Percentiles rank a stretch among this genome's conserved stretches.
phyloP scores from a whole-genome alignment of 2,888 invertebrate species.

The Megaustenia siamemsis region DNA sequence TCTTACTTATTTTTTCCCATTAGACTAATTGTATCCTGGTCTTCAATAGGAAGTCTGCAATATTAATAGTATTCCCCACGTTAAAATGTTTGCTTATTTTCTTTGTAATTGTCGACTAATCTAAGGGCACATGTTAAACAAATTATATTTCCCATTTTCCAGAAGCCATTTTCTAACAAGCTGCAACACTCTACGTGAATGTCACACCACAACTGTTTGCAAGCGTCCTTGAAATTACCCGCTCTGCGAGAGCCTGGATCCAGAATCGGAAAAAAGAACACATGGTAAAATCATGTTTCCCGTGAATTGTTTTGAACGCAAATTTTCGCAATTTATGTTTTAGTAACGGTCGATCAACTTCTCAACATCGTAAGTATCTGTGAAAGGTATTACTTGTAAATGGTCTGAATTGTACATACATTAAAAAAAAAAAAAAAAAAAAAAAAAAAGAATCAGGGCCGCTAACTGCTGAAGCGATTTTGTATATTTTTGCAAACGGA shows the following conservation, averaged over 20 bases:
- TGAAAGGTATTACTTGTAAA: slow-evolving; percentile 16
- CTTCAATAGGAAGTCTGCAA: no score
- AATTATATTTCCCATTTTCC: background rate
- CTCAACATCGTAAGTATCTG: slow-evolving; percentile 29
- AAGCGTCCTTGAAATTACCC: slow-evolving; percentile 42
- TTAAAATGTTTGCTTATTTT: background rate
- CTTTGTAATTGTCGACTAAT: background rate
- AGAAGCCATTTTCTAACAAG: background rate
- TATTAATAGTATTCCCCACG: no score
- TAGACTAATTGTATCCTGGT: no score
- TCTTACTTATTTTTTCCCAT: no score
- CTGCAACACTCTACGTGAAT: slow-evolving; percentile 4
- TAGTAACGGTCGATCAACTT: slow-evolving; percentile 38
- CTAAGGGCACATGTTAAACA: background rate
- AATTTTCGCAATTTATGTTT: slow-evolving; percentile 48
- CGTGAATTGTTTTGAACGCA: slow-evolving; percentile 23
- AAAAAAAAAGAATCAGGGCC: no score
- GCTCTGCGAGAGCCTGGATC: background rate
- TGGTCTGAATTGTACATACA: slow-evolving; percentile 4
- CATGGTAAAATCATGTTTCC: background rate
- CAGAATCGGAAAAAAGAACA: background rate
- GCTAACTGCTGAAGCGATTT: background rate
- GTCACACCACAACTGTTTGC: slow-evolving; percentile 35
- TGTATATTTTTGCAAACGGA: background rate
- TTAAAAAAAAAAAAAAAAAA: no score